Conservation (phyloP, 2,113 vertebrate genomes). For the Anas platyrhynchos region DNA sequence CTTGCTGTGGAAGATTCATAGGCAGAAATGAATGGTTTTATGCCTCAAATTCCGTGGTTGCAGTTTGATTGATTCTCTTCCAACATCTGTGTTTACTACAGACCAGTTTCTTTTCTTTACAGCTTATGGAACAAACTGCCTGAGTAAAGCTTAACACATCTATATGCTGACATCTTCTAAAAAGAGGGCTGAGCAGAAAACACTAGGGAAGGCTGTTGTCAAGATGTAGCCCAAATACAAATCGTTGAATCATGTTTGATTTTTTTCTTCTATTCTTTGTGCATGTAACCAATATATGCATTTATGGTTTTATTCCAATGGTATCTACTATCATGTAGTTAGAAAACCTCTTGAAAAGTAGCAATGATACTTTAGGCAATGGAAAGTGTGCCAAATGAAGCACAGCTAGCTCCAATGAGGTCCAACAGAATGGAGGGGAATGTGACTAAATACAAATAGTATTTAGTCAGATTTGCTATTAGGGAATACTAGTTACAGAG, state of each 20-base stretch:
- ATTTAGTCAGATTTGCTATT: background rate
- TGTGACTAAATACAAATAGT: background rate
- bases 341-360: background rate
- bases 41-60: background rate
- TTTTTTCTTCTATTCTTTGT: background rate
- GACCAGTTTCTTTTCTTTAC: background rate
- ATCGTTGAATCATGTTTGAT: background rate
- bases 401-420: background rate
- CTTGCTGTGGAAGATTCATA: background rate
- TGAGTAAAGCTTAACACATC: background rate
- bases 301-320: background rate
- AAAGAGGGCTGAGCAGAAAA: background rate
- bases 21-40: background rate
- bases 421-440: background rate
- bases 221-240: background rate
- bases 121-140: background rate
- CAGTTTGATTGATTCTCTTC: background rate
- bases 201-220: background rate
- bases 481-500: background rate
- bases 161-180: background rate
- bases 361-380: background rate
- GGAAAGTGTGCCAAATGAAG: background rate
- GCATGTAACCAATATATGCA: accelerated
- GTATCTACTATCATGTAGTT: background rate
- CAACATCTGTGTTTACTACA: background rate